phyloP scores from a whole-genome alignment of 2,113 vertebrate species.

The Geothlypis trichas region DNA sequence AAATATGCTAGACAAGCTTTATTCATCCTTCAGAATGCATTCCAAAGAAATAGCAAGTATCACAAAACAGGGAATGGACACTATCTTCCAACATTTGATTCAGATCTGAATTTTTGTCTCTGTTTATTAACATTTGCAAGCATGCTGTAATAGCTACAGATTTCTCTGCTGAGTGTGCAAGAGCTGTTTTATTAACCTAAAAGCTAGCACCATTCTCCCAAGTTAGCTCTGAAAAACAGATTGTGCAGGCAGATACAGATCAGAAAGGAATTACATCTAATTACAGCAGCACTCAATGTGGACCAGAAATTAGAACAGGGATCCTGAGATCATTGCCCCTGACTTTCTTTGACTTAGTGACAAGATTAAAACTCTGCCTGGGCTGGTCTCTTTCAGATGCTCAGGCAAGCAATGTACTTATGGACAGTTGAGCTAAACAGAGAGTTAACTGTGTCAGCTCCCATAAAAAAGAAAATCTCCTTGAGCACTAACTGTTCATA shows the following conservation, averaged over 20 bases:
- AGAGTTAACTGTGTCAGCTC: slow-evolving; percentile 21
- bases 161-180: background rate
- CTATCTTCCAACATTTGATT: background rate
- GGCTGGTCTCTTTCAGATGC: background rate
- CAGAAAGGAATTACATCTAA: slow-evolving; percentile 18
- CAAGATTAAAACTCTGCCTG: slow-evolving; percentile 20
- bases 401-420: background rate
- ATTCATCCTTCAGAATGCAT: background rate
- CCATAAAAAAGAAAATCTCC: background rate
- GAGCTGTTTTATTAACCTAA: slow-evolving; percentile 13
- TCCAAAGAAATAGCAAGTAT: background rate
- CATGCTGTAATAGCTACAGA: background rate
- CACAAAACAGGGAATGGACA: background rate
- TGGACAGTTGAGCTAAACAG: slow-evolving; percentile 10
- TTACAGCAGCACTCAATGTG: background rate
- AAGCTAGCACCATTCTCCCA: slow-evolving; percentile 14
- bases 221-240: slow-evolving; percentile 31
- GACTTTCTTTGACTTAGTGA: slow-evolving; percentile 8
- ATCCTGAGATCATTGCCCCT: background rate
- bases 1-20: background rate
- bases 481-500: background rate
- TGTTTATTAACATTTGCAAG: background rate
- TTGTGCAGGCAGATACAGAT: slow-evolving; percentile 18
- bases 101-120: background rate
- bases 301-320: slow-evolving; percentile 27